Base-by-base conservation (phyloP, 2,888 invertebrate genomes). In the Conchocele bisecta region DNA sequence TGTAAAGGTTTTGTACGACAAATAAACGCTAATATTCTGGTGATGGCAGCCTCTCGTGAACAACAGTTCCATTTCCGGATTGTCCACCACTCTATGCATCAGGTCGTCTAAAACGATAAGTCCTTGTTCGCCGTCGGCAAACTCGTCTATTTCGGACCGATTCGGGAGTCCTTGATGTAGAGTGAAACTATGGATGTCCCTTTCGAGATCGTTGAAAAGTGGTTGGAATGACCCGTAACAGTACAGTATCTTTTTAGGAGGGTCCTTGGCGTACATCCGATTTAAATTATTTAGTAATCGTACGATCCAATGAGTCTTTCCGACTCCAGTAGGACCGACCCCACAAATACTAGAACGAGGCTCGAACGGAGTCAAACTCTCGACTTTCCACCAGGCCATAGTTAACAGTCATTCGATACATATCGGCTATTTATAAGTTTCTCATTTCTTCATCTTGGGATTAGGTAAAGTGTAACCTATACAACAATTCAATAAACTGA, bases 341-440 rank as follows among this genome's bases (percentile, higher is more conserved):
- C 71, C 41, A 29, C 70, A 67, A 7, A 71, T 65, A 51, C 78
- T 78, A 13, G 61, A 61, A 44, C 75, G 69, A 7, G 75, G 63
- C 66, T 56, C 54, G 22, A 78, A 72, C 9, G 71, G 75, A n/a
- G n/a, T n/a, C n/a, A n/a, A n/a, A n/a, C n/a, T n/a, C n/a, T n/a
- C n/a, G n/a, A n/a, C n/a, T n/a, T n/a, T n/a, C n/a, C n/a, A n/a
- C n/a, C n/a, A n/a, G n/a, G n/a, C n/a, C n/a, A n/a, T n/a, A n/a
- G n/a, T n/a, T n/a, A n/a, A n/a, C n/a, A n/a, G n/a, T n/a, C n/a
- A n/a, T n/a, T n/a, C n/a, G n/a, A n/a, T n/a, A n/a, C n/a, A n/a
- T n/a, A n/a, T n/a, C n/a, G n/a, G n/a, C n/a, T n/a, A n/a, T n/a
- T n/a, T n/a, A n/a, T n/a, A n/a, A n/a, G n/a, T n/a, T n/a, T n/a